Conservation (phyloP, 2,888 invertebrate genomes). For the Mythimna ferrago region DNA sequence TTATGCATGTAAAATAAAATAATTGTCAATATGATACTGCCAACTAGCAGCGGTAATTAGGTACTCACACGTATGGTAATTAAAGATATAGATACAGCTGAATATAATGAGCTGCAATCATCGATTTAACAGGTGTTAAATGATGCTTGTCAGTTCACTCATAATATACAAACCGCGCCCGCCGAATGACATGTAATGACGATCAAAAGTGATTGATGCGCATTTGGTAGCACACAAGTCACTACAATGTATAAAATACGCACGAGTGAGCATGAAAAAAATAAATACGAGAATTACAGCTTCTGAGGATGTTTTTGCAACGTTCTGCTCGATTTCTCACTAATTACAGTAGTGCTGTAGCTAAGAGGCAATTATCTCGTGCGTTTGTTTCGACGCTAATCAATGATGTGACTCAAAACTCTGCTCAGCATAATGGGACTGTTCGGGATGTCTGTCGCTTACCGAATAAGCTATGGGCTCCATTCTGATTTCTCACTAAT, state of each 20-base stretch:
- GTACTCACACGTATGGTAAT: constrained; percentile 20
- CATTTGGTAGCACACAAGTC: constrained; percentile 13
- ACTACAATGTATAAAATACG: constrained; percentile 13
- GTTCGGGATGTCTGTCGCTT: neutral
- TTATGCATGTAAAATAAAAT: neutral
- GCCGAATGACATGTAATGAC: constrained; percentile 41
- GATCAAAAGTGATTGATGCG: constrained; percentile 44
- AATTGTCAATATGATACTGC: constrained; percentile 1
- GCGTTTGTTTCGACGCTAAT: neutral
- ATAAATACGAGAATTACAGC: constrained; percentile 22
- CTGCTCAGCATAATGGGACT: neutral
- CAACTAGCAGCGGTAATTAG: neutral
- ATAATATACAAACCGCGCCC: constrained; percentile 23
- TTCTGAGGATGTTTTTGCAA: constrained; percentile 37
- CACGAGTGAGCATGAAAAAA: constrained; percentile 29
- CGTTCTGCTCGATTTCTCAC: constrained; percentile 43
- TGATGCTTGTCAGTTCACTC: constrained; percentile 39
- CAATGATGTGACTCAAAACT: neutral
- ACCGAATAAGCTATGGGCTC: neutral
- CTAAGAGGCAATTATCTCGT: neutral
- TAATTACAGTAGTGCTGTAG: constrained; percentile 29
- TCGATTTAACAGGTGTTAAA: constrained; percentile 49
- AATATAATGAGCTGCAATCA: constrained; percentile 39
- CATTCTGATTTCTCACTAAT: constrained; percentile 39
- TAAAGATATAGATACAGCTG: constrained; percentile 1